phyloP scores from a whole-genome alignment of 2,797 vertebrate genomes.

The Synaphobranchus kaupii region DNA sequence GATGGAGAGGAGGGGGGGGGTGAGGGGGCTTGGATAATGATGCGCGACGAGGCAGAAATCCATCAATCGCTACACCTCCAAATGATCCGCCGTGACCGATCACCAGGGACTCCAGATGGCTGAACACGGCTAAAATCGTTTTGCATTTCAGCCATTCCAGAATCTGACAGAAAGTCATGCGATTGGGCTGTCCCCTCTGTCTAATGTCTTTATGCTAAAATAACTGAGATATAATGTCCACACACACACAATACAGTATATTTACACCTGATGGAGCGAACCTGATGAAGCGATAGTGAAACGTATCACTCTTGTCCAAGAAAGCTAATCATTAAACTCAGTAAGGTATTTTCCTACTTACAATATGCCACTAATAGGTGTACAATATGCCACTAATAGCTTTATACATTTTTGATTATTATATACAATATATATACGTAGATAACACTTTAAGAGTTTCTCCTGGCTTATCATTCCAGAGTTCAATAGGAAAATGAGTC shows the following conservation, averaged over 20 bases:
- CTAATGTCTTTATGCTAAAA: neutral
- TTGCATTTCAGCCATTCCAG: neutral
- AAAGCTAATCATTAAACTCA: too few relatives aligned
- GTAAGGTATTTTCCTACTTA: too few relatives aligned
- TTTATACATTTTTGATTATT: too few relatives aligned
- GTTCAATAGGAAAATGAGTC: too few relatives aligned
- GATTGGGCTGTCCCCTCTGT: neutral
- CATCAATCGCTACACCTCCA: neutral
- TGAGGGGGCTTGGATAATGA: neutral
- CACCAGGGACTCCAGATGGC: neutral
- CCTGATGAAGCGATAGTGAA: too few relatives aligned
- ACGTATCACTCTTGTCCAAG: too few relatives aligned
- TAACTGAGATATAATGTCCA: neutral
- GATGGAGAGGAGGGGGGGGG: neutral
- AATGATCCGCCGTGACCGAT: neutral
- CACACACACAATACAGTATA: neutral
- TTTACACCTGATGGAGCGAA: too few relatives aligned
- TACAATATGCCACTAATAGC: too few relatives aligned
- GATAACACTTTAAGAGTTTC: too few relatives aligned
- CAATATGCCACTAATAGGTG: too few relatives aligned
- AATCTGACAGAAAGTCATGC: neutral
- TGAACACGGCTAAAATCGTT: neutral
- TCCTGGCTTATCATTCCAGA: too few relatives aligned
- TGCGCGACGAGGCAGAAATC: neutral
- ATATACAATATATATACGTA: too few relatives aligned